Conservation (phyloP, 92 coral and sea anemone genomes). For the Parazoanthus atlanticus region DNA sequence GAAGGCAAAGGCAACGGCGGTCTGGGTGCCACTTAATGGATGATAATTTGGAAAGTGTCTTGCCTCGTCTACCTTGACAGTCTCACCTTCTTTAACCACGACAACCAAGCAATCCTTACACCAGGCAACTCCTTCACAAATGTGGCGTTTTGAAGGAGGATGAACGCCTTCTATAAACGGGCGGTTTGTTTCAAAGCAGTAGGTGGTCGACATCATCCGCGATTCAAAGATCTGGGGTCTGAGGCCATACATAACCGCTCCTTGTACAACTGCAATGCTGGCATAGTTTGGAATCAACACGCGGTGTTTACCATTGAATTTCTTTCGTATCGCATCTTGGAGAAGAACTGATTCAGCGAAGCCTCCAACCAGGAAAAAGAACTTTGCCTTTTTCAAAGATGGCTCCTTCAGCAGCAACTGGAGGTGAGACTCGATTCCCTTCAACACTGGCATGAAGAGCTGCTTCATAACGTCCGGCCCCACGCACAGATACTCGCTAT, state of each 20-base stretch:
- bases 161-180: not conserved
- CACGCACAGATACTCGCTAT: constrained; percentile 36
- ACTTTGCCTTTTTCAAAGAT: not conserved
- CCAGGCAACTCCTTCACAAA: not conserved
- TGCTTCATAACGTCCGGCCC: constrained; percentile 27
- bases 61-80: not conserved
- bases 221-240: constrained; percentile 7
- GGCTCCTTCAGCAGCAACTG: not conserved
- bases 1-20: constrained; percentile 14
- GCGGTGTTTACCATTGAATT: not conserved
- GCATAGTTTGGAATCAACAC: constrained; percentile 14
- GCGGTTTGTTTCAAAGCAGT: not conserved
- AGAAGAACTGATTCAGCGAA: constrained; percentile 19
- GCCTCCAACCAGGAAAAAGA: constrained; percentile 15
- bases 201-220: constrained; percentile 2
- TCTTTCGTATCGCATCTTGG: constrained; percentile 11
- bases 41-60: not conserved
- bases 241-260: constrained; percentile 27
- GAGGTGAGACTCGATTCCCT: constrained; percentile 18
- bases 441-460: constrained; percentile 43
- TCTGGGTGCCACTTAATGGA: not conserved
- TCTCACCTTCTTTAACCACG: not conserved
- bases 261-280: too few relatives aligned
- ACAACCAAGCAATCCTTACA: constrained; percentile 6
- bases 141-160: not conserved